A percentile compares a stretch with the other conserved stretches of the same genome.
phyloP scores from a whole-genome alignment of 2,888 invertebrate species.

The Pollenia griseotomentosa region DNA sequence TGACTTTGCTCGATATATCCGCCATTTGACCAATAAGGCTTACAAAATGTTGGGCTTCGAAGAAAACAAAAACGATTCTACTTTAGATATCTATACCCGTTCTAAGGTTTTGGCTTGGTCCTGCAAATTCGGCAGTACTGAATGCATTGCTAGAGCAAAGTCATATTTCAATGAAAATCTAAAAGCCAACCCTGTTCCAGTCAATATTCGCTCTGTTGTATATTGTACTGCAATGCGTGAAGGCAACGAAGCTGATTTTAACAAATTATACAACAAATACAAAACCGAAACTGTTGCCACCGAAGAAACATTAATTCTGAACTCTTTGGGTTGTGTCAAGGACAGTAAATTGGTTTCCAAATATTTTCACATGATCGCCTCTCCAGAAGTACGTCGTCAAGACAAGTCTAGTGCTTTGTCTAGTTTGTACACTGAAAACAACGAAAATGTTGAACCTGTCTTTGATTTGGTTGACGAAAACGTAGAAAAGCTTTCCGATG shows the following conservation, averaged over 20 bases:
- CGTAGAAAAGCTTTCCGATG: constrained; percentile 74
- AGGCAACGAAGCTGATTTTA: constrained; percentile 87
- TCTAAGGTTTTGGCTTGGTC: constrained; percentile 87
- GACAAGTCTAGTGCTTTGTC: constrained; percentile 82
- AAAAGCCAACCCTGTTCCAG: constrained; percentile 83
- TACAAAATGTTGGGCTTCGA: constrained; percentile 85
- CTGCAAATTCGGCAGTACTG: constrained; percentile 87
- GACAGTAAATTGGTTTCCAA: constrained; percentile 85
- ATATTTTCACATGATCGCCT: constrained; percentile 85
- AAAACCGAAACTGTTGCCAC: constrained; percentile 86
- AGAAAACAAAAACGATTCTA: constrained; percentile 83
- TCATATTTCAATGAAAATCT: constrained; percentile 81
- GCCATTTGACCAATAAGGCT: constrained; percentile 84
- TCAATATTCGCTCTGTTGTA: constrained; percentile 88
- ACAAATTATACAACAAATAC: constrained; percentile 88
- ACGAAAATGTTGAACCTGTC: constrained; percentile 85
- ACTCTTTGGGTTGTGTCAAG: constrained; percentile 88
- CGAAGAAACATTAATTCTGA: constrained; percentile 88
- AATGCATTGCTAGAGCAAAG: constrained; percentile 86
- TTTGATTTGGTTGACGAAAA: constrained; percentile 84
- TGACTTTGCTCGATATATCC: constrained; percentile 83
- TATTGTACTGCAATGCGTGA: constrained; percentile 91
- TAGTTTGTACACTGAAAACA: constrained; percentile 85
- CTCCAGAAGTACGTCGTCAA: constrained; percentile 81
- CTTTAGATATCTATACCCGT: constrained; percentile 87